A percentile compares a stretch with the other conserved stretches of the same genome.
Evolutionary conservation across 2,888 invertebrate species (phyloP).

Genomic region (Andrena trimmerana): DNA sequence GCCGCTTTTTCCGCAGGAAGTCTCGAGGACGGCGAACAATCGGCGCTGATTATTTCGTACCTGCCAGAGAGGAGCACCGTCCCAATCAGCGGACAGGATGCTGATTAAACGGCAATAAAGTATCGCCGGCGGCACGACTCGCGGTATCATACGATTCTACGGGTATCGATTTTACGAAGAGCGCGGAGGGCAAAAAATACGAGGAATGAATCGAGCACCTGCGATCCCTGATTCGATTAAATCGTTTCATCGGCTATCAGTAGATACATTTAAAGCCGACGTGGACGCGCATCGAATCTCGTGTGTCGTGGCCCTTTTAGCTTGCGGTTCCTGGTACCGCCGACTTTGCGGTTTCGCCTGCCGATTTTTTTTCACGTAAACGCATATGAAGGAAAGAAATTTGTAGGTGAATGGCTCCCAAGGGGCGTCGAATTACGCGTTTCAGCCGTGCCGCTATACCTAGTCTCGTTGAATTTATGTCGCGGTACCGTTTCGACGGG

Average conservation of each 20-base stretch:
- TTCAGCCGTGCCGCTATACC: background rate
- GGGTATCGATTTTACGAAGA: slow-evolving; percentile 29
- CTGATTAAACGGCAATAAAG: slow-evolving; percentile 5
- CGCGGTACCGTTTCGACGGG: slow-evolving; percentile 9
- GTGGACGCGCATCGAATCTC: slow-evolving; percentile 8
- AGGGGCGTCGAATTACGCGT: background rate
- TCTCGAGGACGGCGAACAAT: slow-evolving; percentile 2
- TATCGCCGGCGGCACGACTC: slow-evolving; percentile 10
- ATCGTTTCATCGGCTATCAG: slow-evolving; percentile 21
- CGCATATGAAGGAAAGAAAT: background rate
- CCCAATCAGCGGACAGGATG: background rate
- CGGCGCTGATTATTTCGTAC: slow-evolving; percentile 6
- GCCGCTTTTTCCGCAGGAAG: slow-evolving; percentile 22
- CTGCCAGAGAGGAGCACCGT: background rate
- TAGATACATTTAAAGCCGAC: background rate
- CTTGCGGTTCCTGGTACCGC: background rate
- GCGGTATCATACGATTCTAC: slow-evolving; percentile 16
- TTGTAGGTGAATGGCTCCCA: background rate
- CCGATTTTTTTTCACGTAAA: slow-evolving; percentile 23
- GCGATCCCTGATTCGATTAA: slow-evolving; percentile 22
- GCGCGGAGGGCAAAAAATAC: slow-evolving; percentile 27
- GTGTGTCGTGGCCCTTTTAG: background rate
- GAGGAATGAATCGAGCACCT: slow-evolving; percentile 41
- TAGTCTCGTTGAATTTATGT: slow-evolving; percentile 11
- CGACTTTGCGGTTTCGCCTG: background rate